Evolutionary conservation across 2,113 vertebrate genomes (phyloP), one percentile per base, ranked within the genome.

Genomic region (Choloepus hoffmanni): DNA sequence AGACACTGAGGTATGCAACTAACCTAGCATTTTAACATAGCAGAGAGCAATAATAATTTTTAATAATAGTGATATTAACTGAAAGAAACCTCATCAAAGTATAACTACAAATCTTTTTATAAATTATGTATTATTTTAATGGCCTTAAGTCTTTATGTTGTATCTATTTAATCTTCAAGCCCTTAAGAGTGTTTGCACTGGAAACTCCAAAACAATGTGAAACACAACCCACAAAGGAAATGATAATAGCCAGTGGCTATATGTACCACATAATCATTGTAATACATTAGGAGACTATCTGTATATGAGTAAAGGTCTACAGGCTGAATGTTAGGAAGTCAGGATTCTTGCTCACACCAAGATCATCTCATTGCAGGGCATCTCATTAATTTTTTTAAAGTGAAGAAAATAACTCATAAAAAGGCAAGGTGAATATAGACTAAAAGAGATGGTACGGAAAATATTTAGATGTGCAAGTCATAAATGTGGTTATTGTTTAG

Each of bases 181-280:
- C 53, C n/a, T 26, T 18, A 40, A 68, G 19, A 68, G 28, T 18
- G 0, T 83, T 68, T 78, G 7, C 24, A 43, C 1, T 9, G 19
- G 15, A 65, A 53, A 60, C 36, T 78, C 68, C 48, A 53, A 89
- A 85, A 48, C 28, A 62, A 33, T n/a, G 5, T 62, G 30, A 88
- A 87, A 84, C 36, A 43, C 45, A 89, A 90, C 3, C 5, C 89
- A 70, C 4, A 65, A 55, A 68, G 1, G 40, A 40, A 3, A n/a
- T 48, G 18, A 60, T 63, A 68, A 23, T 6, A 45, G 1, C 36
- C 43, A 43, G n/a, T 23, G 13, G 53, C 11, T 26, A 1, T 16
- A 8, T 28, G 48, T 18, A 3, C 24, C 1, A 16, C 0, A 0
- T 33, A 45, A 36, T n/a, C 19, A 33, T 50, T 43, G 30, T 45